Percentiles rank a stretch among this genome's conserved stretches.
These are phyloP conservation scores for Ichneumoninae sp. DNA, from an alignment of 2,888 invertebrate species.

Conservation along the genomic window DNA sequence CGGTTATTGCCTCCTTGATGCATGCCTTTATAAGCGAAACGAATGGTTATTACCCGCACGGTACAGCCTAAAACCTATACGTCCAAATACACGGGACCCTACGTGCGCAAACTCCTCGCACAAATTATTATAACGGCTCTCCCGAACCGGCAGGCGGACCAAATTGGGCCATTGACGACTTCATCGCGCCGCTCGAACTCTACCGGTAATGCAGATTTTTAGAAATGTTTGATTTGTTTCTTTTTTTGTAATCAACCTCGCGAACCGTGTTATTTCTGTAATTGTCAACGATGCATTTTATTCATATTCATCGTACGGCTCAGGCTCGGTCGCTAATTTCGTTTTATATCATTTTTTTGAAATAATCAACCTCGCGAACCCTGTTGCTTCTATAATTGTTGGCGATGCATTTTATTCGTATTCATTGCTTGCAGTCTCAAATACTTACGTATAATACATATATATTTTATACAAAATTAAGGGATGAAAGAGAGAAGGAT, in stretches of 20 bases:
- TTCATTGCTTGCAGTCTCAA: too few species aligned
- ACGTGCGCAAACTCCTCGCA: slow-evolving; percentile 8
- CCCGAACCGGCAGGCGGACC: neutral
- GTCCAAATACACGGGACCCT: slow-evolving; percentile 8
- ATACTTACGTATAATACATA: neutral
- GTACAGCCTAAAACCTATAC: slow-evolving; percentile 34
- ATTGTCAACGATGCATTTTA: too few species aligned
- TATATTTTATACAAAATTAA: neutral
- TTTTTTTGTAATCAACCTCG: neutral
- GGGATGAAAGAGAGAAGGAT: slow-evolving; percentile 52
- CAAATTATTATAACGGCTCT: slow-evolving; percentile 20
- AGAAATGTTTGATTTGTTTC: neutral
- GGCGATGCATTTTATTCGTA: too few species aligned
- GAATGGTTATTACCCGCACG: slow-evolving; percentile 79
- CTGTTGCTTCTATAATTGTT: too few species aligned
- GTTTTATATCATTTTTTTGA: too few species aligned
- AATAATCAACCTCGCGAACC: too few species aligned
- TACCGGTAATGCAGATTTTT: neutral
- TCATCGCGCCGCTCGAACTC: neutral
- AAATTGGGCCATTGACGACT: neutral
- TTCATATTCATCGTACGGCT: too few species aligned
- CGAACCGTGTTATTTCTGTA: neutral
- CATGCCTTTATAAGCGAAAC: slow-evolving; percentile 81
- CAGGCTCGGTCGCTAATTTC: too few species aligned
- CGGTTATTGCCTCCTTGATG: slow-evolving; percentile 80